Evolutionary conservation across 2,888 invertebrate species (phyloP), one percentile per base, ranked within the genome.

Genomic region (Didymodactylos carnosus): DNA sequence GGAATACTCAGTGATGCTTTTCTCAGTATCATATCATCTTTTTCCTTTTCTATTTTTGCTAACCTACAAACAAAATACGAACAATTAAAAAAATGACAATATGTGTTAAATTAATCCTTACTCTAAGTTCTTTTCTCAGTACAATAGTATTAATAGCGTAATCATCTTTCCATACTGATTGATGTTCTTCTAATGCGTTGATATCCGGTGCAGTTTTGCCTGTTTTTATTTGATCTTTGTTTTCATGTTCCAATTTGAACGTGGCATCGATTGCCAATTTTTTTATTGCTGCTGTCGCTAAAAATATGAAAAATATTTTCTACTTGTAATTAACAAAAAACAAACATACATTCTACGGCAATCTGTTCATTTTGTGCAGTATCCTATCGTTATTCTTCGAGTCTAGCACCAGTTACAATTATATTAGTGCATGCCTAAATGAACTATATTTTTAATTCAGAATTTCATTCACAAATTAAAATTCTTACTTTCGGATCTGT

Each of bases 311-410:
- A n/a, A n/a, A n/a, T n/a, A n/a, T n/a, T n/a, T n/a, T n/a, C n/a
- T n/a, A n/a, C n/a, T n/a, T n/a, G n/a, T n/a, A n/a, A n/a, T n/a
- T n/a, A n/a, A n/a, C n/a, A n/a, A n/a, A n/a, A n/a, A n/a, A n/a
- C n/a, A n/a, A n/a, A 39, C 40, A 73, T 77, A 84, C 84, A 84
- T 78, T 85, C 85, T 23, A 85, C 81, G 3, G 78, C 80, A 70
- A 85, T 83, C 78, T 95, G 95, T 70, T 91, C 94, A 86, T 97
- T 95, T 78, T 93, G 89, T 41, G 89, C 88, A 0, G 98, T 94
- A 84, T 99, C 97, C 94, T 97, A 99, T 77, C 98, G 87, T 82
- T 93, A 92, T 83, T 98, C 98, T 83, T 99, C 97, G 0, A 98
- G 86, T 78, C 93, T 87, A 4, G 97, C 97, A 0, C 98, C 98